Evolutionary conservation across 2,888 invertebrate species (phyloP), one percentile per base, ranked within the genome.

Genomic region (Argyra leucocephala): DNA sequence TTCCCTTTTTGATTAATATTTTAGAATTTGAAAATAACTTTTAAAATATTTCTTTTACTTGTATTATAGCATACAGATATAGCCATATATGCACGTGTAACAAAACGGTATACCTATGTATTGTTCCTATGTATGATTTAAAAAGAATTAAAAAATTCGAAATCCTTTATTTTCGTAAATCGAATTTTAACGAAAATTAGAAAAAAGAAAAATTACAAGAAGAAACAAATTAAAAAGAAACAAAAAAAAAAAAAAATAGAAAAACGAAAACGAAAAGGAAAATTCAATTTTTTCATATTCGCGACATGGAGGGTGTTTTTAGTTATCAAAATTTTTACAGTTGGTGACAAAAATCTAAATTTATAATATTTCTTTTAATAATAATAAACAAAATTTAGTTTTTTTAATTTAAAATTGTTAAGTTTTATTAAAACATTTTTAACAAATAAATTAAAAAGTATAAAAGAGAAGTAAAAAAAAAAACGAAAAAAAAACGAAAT

Each of bases 271-370:
- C 4, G 9, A 58, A 59, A 23, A 59, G 69, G 70, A 71, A 73
- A 73, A 72, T 71, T 72, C 70, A 73, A 72, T 71, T 74, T 72
- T 72, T 70, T 71, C 71, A 69, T 72, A 69, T 69, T 68, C 70
- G 70, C 69, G 72, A 70, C 69, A 71, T 71, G 72, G 72, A 73
- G 72, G 73, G 72, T 73, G 72, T 72, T 72, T 73, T 73, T 71
- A 68, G 66, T 69, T 68, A 69, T 69, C 67, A 66, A 69, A 70
- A 70, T 69, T 65, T 70, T 69, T 68, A 69, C 67, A 67, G 66
- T 64, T 67, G 66, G 68, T 65, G 67, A 67, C 65, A 66, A 61
- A 63, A 69, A 67, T 63, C 37, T 59, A 63, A 59, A 59, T 3
- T 18, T 48, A 18, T 48, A 48, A 48, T 48, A 48, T 59, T 18